These are phyloP conservation scores for Drosophila eugracilis DNA, from an alignment of 1,140 invertebrate genomes.

Conservation along the genomic window DNA sequence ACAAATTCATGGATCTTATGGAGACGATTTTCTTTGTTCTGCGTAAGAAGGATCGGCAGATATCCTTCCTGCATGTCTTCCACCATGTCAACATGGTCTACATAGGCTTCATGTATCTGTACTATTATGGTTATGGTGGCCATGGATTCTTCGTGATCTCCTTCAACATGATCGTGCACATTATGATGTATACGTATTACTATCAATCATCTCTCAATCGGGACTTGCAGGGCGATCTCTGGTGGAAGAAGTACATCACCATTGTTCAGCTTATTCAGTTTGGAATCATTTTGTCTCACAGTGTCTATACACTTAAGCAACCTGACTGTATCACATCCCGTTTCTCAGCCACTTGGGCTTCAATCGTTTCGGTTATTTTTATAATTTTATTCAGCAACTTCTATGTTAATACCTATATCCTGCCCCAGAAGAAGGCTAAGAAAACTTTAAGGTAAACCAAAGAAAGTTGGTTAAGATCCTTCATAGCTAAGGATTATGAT, in stretches of 20 bases:
- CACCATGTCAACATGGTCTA: conserved; percentile 86
- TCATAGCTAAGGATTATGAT: too few species aligned
- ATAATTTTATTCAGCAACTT: conserved; percentile 25
- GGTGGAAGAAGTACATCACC: conserved; percentile 54
- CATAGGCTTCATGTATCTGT: conserved; percentile 6
- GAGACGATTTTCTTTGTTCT: conserved; percentile 65
- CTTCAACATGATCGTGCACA: conserved; percentile 30
- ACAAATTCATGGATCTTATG: conserved; percentile 53
- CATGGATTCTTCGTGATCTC: conserved; percentile 85
- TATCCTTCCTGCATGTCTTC: conserved; percentile 56
- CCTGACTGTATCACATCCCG: conserved; percentile 87
- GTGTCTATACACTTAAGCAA: conserved; percentile 1
- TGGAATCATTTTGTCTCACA: conserved; percentile 21
- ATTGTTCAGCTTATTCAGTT: conserved; percentile 38
- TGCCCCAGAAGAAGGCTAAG: conserved; percentile 4
- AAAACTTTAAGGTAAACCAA: too few species aligned
- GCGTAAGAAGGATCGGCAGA: conserved; percentile 56
- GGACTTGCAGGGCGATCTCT: conserved; percentile 3
- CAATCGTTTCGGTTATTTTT: background rate
- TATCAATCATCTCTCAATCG: conserved; percentile 16
- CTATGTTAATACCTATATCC: conserved; percentile 16
- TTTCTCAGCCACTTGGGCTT: background rate
- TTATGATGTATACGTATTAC: conserved; percentile 41
- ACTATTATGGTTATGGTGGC: conserved; percentile 85
- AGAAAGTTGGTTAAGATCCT: too few species aligned